phyloP scores from a whole-genome alignment of 2,888 invertebrate species.

The Mystacides longicornis region DNA sequence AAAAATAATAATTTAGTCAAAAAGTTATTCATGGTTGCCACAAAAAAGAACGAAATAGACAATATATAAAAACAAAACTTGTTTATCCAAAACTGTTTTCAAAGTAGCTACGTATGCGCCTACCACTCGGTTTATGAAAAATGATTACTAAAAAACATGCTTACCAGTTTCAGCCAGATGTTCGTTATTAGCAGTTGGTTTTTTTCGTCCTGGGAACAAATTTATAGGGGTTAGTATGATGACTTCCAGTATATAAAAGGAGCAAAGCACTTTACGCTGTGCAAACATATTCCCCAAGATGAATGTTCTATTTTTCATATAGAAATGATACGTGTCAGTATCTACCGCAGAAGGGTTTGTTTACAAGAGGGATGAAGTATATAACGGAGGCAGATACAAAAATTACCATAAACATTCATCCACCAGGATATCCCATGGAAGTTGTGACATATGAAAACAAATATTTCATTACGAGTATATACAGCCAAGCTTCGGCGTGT shows the following conservation, averaged over 20 bases:
- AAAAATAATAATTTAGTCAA: too few species aligned
- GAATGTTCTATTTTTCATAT: conserved; percentile 3
- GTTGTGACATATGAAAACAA: neutral
- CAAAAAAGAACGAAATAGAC: too few species aligned
- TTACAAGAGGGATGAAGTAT: too few species aligned
- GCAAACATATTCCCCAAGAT: neutral
- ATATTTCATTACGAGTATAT: neutral
- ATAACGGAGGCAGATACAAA: too few species aligned
- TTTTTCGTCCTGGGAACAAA: conserved; percentile 80
- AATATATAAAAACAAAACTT: too few species aligned
- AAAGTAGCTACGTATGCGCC: too few species aligned
- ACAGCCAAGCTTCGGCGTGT: neutral
- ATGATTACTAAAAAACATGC: too few species aligned
- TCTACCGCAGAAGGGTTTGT: too few species aligned
- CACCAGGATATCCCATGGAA: neutral
- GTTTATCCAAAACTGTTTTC: too few species aligned
- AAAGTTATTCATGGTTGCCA: too few species aligned
- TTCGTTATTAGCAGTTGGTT: conserved; percentile 95
- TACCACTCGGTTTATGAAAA: too few species aligned
- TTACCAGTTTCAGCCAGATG: conserved; percentile 94
- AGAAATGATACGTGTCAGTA: too few species aligned
- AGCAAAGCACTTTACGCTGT: neutral
- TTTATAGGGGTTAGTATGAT: neutral
- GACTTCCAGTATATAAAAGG: neutral
- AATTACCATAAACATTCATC: neutral